Evolutionary conservation across 1,140 invertebrate species (phyloP).

Genomic region (Calliopsis andreniformis): DNA sequence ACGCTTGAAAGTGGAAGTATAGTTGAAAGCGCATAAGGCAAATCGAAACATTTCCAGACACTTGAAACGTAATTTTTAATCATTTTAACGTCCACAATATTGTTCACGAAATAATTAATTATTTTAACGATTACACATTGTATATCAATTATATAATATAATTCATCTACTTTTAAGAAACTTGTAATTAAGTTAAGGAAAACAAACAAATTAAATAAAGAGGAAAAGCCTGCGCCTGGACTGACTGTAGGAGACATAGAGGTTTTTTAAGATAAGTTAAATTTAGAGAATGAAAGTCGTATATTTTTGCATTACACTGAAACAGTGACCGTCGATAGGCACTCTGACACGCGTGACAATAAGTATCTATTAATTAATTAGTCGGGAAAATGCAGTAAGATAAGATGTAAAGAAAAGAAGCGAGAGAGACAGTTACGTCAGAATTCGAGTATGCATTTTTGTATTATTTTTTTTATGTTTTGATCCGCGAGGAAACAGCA

Average conservation of each 20-base stretch:
- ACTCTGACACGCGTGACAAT: constrained; percentile 64
- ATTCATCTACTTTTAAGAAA: too few species aligned
- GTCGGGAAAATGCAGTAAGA: constrained; percentile 20
- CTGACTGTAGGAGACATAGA: constrained; percentile 1
- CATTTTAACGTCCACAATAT: too few species aligned
- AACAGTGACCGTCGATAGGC: constrained; percentile 9
- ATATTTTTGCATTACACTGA: constrained; percentile 17
- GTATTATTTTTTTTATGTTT: not conserved
- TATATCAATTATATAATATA: too few species aligned
- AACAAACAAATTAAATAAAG: not conserved
- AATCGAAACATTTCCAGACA: too few species aligned
- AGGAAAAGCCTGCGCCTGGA: not conserved
- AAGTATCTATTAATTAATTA: constrained; percentile 59
- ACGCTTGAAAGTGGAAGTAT: not conserved
- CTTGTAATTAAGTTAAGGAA: too few species aligned
- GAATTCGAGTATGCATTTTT: constrained; percentile 32
- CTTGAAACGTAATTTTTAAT: too few species aligned
- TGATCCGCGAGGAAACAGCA: not conserved
- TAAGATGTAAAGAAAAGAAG: not conserved
- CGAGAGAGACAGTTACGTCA: constrained; percentile 4
- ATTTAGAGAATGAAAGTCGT: not conserved
- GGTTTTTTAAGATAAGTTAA: not conserved
- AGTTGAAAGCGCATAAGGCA: not conserved
- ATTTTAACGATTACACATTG: too few species aligned
- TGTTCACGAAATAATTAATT: too few species aligned